Evolutionary conservation across 2,888 invertebrate species (phyloP).

Genomic region (Idaea dimidiata): DNA sequence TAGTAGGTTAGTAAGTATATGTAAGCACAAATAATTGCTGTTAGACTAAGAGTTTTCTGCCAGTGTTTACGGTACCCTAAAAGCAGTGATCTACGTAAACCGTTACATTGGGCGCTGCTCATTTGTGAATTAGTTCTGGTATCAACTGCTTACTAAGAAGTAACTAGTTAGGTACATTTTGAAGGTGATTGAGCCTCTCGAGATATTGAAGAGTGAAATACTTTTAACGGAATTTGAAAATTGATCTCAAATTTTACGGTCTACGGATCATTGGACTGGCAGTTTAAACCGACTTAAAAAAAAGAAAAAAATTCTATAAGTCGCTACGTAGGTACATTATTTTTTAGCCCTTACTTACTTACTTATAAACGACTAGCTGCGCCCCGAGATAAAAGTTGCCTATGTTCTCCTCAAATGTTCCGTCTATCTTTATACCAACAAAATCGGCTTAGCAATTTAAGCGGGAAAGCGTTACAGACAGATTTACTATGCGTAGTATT

Average conservation of each 20-base stretch:
- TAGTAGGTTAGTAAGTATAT: too few species aligned
- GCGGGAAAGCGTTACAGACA: too few species aligned
- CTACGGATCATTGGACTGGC: neutral
- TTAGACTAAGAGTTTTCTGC: neutral
- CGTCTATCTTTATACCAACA: too few species aligned
- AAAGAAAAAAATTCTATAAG: too few species aligned
- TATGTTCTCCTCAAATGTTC: too few species aligned
- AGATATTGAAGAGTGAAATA: neutral
- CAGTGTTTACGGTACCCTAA: constrained; percentile 18
- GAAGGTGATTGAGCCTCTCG: neutral
- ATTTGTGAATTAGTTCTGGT: constrained; percentile 56
- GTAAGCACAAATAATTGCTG: neutral
- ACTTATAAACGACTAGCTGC: too few species aligned
- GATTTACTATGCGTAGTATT: too few species aligned
- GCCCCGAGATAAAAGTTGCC: too few species aligned
- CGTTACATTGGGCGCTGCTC: constrained; percentile 51
- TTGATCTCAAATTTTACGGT: neutral
- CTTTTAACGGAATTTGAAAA: neutral
- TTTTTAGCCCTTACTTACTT: too few species aligned
- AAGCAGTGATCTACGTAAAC: constrained; percentile 43
- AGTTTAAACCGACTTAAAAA: too few species aligned
- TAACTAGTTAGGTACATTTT: neutral
- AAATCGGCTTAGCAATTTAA: too few species aligned
- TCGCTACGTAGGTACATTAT: constrained; percentile 2
- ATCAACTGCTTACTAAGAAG: constrained; percentile 21